Evolutionary conservation across 2,113 vertebrate genomes (phyloP).

Genomic region (Hystrix brachyura): DNA sequence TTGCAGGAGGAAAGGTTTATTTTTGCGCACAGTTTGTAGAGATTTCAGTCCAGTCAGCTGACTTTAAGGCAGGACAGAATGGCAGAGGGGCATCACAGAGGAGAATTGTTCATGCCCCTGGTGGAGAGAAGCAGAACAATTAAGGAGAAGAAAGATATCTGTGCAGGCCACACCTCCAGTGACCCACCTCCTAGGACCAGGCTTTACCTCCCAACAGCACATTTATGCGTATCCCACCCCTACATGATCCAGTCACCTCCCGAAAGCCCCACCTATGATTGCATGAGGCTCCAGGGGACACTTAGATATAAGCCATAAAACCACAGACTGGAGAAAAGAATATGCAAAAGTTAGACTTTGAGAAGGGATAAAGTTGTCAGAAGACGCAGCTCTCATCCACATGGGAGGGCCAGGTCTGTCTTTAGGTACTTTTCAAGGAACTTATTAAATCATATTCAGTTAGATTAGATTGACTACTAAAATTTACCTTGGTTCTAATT

Average conservation of each 20-base stretch:
- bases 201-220: neutral
- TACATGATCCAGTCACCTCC: neutral
- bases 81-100: neutral
- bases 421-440: neutral
- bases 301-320: neutral
- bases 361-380: neutral
- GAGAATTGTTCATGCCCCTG: neutral
- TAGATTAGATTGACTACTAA: neutral
- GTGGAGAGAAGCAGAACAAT: neutral
- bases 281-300: neutral
- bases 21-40: neutral
- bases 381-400: neutral
- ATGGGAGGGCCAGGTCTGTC: neutral
- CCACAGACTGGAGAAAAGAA: neutral
- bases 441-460: neutral
- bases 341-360: neutral
- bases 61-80: neutral
- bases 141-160: neutral
- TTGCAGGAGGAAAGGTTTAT: neutral
- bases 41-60: neutral
- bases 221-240: neutral
- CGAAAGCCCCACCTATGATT: neutral
- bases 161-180: neutral
- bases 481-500: constrained; percentile 1
- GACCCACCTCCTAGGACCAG: neutral